These are phyloP conservation scores for Sminthurinus signatus DNA, from an alignment of 1,140 invertebrate species.

Conservation along the genomic window DNA sequence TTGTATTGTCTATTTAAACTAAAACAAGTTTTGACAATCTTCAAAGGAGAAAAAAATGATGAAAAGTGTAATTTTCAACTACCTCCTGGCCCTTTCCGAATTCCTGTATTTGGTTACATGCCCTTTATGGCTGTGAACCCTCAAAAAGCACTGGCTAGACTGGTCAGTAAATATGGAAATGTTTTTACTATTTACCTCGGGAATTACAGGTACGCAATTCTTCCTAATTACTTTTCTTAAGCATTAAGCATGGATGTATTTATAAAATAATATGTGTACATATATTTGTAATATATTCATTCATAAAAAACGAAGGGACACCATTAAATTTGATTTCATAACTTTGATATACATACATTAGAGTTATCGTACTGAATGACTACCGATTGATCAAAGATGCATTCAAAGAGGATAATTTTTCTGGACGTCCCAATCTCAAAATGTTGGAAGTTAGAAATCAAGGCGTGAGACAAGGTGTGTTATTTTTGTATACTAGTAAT, in stretches of 20 bases:
- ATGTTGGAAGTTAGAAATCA: conserved; percentile 40
- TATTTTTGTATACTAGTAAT: no score
- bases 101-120: conserved; percentile 38
- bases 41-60: not conserved
- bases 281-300: no score
- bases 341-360: conserved; percentile 18
- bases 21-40: not conserved
- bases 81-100: conserved; percentile 35
- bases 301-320: no score
- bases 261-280: no score
- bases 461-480: conserved; percentile 31
- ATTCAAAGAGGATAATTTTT: conserved; percentile 39
- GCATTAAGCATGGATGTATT: conserved; percentile 1
- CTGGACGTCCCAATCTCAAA: conserved; percentile 37
- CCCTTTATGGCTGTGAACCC: conserved; percentile 34
- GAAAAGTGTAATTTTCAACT: not conserved
- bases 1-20: not conserved
- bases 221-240: conserved; percentile 2
- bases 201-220: conserved; percentile 28
- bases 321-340: not conserved
- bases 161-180: conserved; percentile 29
- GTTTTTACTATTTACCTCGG: conserved; percentile 37
- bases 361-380: conserved; percentile 40
- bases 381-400: conserved; percentile 35
- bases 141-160: conserved; percentile 15